A percentile compares a stretch with the other conserved stretches of the same genome.
These are phyloP conservation scores for Zoroaster sp. DNA, from an alignment of 53 echinoderm and acorn worm genomes.

Conservation along the genomic window DNA sequence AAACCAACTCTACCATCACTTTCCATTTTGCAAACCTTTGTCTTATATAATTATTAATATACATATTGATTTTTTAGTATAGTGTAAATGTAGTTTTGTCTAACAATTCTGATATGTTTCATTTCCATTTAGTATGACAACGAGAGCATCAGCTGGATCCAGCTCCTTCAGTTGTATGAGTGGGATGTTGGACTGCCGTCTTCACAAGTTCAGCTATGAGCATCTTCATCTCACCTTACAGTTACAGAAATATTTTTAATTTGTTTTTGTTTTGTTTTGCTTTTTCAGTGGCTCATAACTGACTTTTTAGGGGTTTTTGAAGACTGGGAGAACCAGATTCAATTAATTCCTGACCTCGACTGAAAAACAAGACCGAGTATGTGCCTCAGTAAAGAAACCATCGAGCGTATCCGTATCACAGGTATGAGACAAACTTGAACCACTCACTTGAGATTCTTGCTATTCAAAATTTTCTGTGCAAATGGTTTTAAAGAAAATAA, in stretches of 20 bases:
- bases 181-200: constrained; percentile 26
- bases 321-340: constrained; percentile 9
- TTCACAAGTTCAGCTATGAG: constrained; percentile 20
- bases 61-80: no score
- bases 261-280: not conserved
- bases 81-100: no score
- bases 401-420: not conserved
- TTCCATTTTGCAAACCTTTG: no score
- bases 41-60: no score
- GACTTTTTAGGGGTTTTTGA: not conserved
- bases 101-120: no score
- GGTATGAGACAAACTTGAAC: not conserved
- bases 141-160: constrained; percentile 31
- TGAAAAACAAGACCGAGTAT: not conserved
- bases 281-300: not conserved
- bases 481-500: no score
- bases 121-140: constrained; percentile 4
- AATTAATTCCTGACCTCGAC: not conserved
- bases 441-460: no score
- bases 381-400: constrained; percentile 23
- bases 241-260: no score
- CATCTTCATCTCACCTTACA: constrained; percentile 54
- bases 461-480: no score
- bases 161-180: constrained; percentile 32
- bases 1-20: no score